These are phyloP conservation scores for Macaca mulatta DNA, from an alignment of 2,113 vertebrate species.

Conservation along the genomic window DNA sequence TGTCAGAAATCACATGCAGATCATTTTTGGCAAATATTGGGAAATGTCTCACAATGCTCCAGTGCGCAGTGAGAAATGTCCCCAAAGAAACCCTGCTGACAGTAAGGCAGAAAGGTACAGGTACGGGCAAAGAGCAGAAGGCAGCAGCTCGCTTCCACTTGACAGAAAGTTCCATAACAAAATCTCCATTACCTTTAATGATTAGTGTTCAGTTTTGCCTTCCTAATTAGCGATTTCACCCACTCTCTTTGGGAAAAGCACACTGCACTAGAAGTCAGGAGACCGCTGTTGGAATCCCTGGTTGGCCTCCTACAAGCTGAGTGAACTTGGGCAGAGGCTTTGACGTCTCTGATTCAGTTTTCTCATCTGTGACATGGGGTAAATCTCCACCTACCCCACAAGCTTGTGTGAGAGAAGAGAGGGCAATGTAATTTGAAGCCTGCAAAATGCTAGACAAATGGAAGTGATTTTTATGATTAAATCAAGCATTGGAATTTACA, in stretches of 20 bases:
- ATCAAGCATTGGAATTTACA: slow-evolving; percentile 58
- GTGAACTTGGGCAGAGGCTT: not conserved
- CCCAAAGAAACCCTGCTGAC: not conserved
- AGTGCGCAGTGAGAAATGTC: not conserved
- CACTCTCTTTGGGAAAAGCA: not conserved
- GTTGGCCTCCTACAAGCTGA: not conserved
- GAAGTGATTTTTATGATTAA: slow-evolving; percentile 67
- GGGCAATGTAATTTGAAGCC: not conserved
- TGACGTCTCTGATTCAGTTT: not conserved
- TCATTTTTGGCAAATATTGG: slow-evolving; percentile 2
- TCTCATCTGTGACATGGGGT: not conserved
- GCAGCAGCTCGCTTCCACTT: not conserved
- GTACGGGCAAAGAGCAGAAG: not conserved
- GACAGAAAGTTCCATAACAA: not conserved
- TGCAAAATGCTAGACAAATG: slow-evolving; percentile 8
- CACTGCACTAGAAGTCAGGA: not conserved
- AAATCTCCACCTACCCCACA: not conserved
- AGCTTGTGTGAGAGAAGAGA: not conserved
- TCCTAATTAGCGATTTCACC: not conserved
- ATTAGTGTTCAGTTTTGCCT: not conserved
- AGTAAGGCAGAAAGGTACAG: not conserved
- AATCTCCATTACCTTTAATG: not conserved
- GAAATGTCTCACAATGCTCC: not conserved
- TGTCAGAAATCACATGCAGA: slow-evolving; percentile 30
- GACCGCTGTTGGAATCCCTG: not conserved